A percentile compares a stretch with the other conserved stretches of the same genome.
phyloP scores from a whole-genome alignment of 2,113 vertebrate species.

The Mugil cephalus region DNA sequence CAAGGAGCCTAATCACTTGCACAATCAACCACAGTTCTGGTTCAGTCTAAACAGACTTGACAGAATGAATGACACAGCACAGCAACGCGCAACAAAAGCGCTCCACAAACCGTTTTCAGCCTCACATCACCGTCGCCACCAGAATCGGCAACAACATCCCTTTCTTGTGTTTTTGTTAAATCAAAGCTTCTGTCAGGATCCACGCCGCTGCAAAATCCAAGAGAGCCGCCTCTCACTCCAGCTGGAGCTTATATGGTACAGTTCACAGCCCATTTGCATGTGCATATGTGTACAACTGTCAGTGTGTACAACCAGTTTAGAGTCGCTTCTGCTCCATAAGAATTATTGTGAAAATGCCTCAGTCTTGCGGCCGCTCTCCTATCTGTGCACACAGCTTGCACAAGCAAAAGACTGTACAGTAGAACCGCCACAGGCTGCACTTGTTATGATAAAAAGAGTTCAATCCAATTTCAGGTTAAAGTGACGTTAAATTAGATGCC shows the following conservation, averaged over 20 bases:
- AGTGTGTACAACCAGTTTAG: not conserved
- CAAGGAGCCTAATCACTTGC: not conserved
- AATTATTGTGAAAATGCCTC: slow-evolving; percentile 12
- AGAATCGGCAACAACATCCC: slow-evolving; percentile 14
- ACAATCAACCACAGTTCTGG: slow-evolving; percentile 15
- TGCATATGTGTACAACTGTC: not conserved
- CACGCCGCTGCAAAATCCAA: slow-evolving; percentile 1
- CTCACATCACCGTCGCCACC: slow-evolving; percentile 3
- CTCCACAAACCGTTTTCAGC: too few relatives aligned
- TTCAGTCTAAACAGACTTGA: slow-evolving; percentile 24
- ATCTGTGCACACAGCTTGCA: slow-evolving; percentile 45
- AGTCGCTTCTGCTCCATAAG: slow-evolving; percentile 1
- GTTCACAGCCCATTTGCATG: slow-evolving; percentile 5
- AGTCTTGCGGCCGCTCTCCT: slow-evolving; percentile 3
- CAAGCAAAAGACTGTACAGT: slow-evolving; percentile 25
- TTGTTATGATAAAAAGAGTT: slow-evolving; percentile 32
- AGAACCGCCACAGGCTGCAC: slow-evolving; percentile 3
- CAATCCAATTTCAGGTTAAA: slow-evolving; percentile 55
- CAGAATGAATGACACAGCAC: slow-evolving; percentile 13
- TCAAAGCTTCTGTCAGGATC: slow-evolving; percentile 26
- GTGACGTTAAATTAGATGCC: slow-evolving; percentile 53
- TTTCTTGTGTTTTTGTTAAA: not conserved
- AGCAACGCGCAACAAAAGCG: slow-evolving; percentile 1
- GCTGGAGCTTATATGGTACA: slow-evolving; percentile 14
- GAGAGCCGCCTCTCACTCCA: slow-evolving; percentile 30